phyloP scores from a whole-genome alignment of 2,888 invertebrate genomes.

The Baccha elongata region DNA sequence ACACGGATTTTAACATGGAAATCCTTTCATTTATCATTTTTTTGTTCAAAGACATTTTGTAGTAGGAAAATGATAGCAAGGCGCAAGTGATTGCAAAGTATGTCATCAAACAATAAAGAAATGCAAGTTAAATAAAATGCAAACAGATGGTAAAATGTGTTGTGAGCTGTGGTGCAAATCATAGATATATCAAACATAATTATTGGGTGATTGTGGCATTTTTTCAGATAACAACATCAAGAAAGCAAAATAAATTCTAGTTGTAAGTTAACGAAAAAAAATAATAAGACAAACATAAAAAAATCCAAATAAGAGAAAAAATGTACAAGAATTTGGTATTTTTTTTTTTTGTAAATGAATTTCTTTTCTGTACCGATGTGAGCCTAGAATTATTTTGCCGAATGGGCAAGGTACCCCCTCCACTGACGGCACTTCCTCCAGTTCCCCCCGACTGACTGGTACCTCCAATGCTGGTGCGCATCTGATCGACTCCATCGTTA shows the following conservation, averaged over 20 bases:
- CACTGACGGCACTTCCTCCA: constrained; percentile 54
- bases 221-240: constrained; percentile 64
- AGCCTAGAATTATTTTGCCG: constrained; percentile 75
- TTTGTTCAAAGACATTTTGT: constrained; percentile 27
- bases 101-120: constrained; percentile 43
- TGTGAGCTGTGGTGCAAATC: constrained; percentile 60
- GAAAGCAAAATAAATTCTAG: constrained; percentile 61
- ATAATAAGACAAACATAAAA: constrained; percentile 17
- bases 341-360: constrained; percentile 43
- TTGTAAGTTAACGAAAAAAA: constrained; percentile 23
- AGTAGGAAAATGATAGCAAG: constrained; percentile 43
- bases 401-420: constrained; percentile 76
- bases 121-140: constrained; percentile 47
- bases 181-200: constrained; percentile 46
- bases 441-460: constrained; percentile 71
- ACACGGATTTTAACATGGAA: constrained; percentile 51
- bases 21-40: constrained; percentile 28
- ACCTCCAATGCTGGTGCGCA: constrained; percentile 74
- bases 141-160: constrained; percentile 48
- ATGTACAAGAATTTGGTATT: constrained; percentile 57
- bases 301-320: constrained; percentile 43
- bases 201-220: constrained; percentile 52
- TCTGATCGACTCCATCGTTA: constrained; percentile 75
- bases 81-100: constrained; percentile 40
- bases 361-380: constrained; percentile 76